Evolutionary conservation across 2,888 invertebrate genomes (phyloP).

Genomic region (Scrobipalpa costella): DNA sequence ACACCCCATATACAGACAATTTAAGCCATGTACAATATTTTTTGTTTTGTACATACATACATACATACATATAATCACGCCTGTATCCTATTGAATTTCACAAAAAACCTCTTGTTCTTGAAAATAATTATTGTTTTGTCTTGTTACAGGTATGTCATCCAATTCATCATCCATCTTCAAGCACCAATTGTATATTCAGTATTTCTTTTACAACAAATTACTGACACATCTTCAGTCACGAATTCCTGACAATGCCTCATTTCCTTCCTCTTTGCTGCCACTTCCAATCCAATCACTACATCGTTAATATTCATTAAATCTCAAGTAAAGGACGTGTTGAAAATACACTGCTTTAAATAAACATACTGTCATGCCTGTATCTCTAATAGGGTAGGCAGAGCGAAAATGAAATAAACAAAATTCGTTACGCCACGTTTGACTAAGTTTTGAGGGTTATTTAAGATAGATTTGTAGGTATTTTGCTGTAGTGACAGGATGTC

Average conservation of each 20-base stretch:
- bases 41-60: too few species aligned
- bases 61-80: too few species aligned
- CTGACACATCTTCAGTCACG: slow-evolving; percentile 5
- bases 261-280: slow-evolving; percentile 1
- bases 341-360: too few species aligned
- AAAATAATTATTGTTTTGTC: not conserved
- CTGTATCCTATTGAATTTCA: too few species aligned
- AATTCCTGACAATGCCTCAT: slow-evolving; percentile 1
- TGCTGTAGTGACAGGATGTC: too few species aligned
- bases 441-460: slow-evolving; percentile 11
- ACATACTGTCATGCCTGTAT: too few species aligned
- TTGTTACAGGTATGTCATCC: slow-evolving; percentile 10
- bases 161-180: not conserved
- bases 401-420: too few species aligned
- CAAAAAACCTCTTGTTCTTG: not conserved
- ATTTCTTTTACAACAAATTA: slow-evolving; percentile 8
- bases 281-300: slow-evolving; percentile 15
- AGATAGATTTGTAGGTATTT: too few species aligned
- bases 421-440: too few species aligned
- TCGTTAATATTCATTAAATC: slow-evolving; percentile 24
- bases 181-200: not conserved
- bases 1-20: too few species aligned
- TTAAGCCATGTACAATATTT: too few species aligned
- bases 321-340: slow-evolving; percentile 20
- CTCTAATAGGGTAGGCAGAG: too few species aligned